Percentiles rank a stretch among this genome's conserved stretches.
These are phyloP conservation scores for Rhagonycha lutea DNA, from an alignment of 2,888 invertebrate genomes.

Conservation along the genomic window DNA sequence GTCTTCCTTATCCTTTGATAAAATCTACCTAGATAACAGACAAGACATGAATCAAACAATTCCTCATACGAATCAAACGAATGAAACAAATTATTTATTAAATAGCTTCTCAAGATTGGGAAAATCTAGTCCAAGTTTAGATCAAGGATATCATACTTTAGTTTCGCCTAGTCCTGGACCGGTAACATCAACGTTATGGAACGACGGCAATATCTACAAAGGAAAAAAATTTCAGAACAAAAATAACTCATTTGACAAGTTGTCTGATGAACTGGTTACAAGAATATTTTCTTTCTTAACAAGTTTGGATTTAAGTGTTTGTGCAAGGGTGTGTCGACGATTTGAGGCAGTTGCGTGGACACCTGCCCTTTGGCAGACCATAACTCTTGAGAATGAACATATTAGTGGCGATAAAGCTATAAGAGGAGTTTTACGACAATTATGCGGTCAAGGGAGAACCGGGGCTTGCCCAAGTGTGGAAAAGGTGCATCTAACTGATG, in stretches of 20 bases:
- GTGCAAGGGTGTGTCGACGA: conserved; percentile 75
- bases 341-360: conserved; percentile 81
- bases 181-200: conserved; percentile 52
- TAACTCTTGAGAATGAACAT: conserved; percentile 64
- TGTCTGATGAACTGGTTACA: conserved; percentile 70
- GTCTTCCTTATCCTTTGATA: conserved; percentile 49
- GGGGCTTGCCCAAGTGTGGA: conserved; percentile 71
- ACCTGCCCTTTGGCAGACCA: conserved; percentile 73
- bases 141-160: conserved; percentile 82
- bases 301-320: conserved; percentile 72
- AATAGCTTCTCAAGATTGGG: conserved; percentile 55
- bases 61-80: conserved; percentile 31
- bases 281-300: conserved; percentile 73
- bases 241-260: conserved; percentile 61
- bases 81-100: conserved; percentile 48
- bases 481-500: conserved; percentile 68
- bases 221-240: conserved; percentile 46
- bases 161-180: conserved; percentile 64
- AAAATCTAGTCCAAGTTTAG: conserved; percentile 69
- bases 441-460: conserved; percentile 69
- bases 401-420: conserved; percentile 69
- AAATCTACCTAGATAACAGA: conserved; percentile 52
- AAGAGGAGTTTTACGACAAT: conserved; percentile 64
- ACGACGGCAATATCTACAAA: conserved; percentile 49
- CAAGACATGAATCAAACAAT: conserved; percentile 37